phyloP scores from a whole-genome alignment of 2,797 vertebrate genomes.

The Semotilus atromaculatus region DNA sequence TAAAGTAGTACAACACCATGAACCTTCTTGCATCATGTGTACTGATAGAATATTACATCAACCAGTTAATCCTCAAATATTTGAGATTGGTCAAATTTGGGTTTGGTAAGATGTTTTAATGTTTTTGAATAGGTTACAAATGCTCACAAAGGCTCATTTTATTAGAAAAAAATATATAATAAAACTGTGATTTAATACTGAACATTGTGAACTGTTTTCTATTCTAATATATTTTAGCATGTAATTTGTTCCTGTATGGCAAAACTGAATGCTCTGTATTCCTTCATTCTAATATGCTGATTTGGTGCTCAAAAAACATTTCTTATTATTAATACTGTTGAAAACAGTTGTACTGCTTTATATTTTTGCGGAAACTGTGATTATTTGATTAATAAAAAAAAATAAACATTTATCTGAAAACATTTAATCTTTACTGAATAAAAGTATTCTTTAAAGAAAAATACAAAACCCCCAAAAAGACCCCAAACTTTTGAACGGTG shows the following conservation, averaged over 20 bases:
- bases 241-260: background rate
- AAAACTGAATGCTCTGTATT: background rate
- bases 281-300: background rate
- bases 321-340: background rate
- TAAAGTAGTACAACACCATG: background rate
- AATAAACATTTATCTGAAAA: too few species aligned
- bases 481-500: background rate
- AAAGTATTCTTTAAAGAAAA: background rate
- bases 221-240: background rate
- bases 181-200: background rate
- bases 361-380: background rate
- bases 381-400: background rate
- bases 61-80: background rate
- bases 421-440: background rate
- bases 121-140: background rate
- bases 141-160: background rate
- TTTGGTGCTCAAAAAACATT: background rate
- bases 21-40: constrained; percentile 1
- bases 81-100: background rate
- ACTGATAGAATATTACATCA: background rate
- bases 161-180: background rate
- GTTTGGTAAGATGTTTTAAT: background rate
- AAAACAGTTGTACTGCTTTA: background rate
- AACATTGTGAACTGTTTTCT: background rate
- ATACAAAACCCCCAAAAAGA: background rate